These are phyloP conservation scores for Hypena proboscidalis DNA, from an alignment of 2,888 invertebrate genomes.

Conservation along the genomic window DNA sequence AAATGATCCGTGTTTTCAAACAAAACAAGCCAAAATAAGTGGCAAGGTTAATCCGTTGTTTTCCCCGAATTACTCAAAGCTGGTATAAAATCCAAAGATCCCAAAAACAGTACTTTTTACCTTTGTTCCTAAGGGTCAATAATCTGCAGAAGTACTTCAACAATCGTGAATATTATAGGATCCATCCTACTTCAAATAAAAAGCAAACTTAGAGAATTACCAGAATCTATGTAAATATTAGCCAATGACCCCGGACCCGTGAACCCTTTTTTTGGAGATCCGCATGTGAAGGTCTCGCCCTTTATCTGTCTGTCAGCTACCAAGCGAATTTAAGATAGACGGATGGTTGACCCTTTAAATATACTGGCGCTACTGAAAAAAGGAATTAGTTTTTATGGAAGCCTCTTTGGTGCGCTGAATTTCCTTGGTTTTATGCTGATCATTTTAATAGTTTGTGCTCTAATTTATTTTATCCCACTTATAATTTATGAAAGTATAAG, in stretches of 20 bases:
- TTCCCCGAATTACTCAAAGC: no score
- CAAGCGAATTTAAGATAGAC: constrained; percentile 37
- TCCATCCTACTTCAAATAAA: constrained; percentile 45
- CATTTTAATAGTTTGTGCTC: no score
- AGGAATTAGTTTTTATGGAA: constrained; percentile 3
- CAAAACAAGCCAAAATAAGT: no score
- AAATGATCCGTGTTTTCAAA: no score
- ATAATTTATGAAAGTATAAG: no score
- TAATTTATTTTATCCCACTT: no score
- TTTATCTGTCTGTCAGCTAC: constrained; percentile 37
- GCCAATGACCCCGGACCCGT: constrained; percentile 49
- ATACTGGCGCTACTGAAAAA: constrained; percentile 8
- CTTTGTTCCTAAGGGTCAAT: background rate
- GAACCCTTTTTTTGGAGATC: constrained; percentile 50
- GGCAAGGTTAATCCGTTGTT: no score
- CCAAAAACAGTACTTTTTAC: background rate
- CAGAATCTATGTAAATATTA: constrained; percentile 63
- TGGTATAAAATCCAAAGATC: no score
- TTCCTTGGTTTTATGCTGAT: no score
- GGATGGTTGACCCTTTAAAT: constrained; percentile 25
- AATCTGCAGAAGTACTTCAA: constrained; percentile 16
- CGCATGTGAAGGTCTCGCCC: constrained; percentile 23
- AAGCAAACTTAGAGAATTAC: constrained; percentile 60
- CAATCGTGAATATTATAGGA: constrained; percentile 40
- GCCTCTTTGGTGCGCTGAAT: background rate